phyloP scores from a whole-genome alignment of 2,113 vertebrate species.

The Pterophyllum scalare region DNA sequence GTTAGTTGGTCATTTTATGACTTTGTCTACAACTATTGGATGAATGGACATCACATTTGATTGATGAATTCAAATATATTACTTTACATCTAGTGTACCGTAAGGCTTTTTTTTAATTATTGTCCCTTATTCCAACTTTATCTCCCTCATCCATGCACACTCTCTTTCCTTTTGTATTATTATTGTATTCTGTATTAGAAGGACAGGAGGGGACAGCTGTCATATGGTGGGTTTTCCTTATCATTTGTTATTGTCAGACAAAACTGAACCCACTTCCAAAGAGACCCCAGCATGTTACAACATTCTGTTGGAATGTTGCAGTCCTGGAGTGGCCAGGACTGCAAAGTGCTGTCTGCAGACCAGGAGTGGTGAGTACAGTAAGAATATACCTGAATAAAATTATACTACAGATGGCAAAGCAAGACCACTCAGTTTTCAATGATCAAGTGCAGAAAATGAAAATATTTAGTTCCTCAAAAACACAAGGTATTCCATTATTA shows the following conservation, averaged over 20 bases:
- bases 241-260: background rate
- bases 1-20: background rate
- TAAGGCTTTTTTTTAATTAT: background rate
- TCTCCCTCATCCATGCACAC: background rate
- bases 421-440: background rate
- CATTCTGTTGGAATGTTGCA: background rate
- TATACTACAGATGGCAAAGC: background rate
- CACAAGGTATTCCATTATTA: constrained; percentile 17
- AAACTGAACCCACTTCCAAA: constrained; percentile 2
- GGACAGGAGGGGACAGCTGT: background rate
- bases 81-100: background rate
- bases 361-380: background rate
- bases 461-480: background rate
- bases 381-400: background rate
- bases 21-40: background rate
- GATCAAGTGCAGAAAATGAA: background rate
- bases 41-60: background rate
- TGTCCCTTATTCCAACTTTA: background rate
- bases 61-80: background rate
- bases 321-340: background rate
- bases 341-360: too few species aligned
- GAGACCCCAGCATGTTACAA: background rate
- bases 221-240: background rate
- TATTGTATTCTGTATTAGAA: background rate
- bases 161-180: background rate